Percentiles rank a stretch among this genome's conserved stretches.
phyloP scores from a whole-genome alignment of 1,140 invertebrate species.

The Trichogramma pretiosum region DNA sequence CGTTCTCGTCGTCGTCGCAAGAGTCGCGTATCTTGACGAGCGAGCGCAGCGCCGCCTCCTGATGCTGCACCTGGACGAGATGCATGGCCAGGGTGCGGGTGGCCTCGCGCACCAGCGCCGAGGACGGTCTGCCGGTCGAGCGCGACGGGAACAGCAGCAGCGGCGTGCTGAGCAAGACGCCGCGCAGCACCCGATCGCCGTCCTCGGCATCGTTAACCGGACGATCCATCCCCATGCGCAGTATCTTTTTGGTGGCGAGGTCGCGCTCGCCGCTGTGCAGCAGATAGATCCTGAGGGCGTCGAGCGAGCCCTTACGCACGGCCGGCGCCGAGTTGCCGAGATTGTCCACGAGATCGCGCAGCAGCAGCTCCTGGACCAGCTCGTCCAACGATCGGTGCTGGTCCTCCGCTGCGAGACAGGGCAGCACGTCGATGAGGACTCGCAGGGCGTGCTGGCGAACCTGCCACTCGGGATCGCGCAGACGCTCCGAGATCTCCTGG shows the following conservation, averaged over 20 bases:
- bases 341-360: constrained; percentile 61
- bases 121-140: constrained; percentile 31
- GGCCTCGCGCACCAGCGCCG: constrained; percentile 38
- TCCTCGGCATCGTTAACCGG: constrained; percentile 47
- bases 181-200: constrained; percentile 55
- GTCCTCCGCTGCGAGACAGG: constrained; percentile 43
- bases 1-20: no score
- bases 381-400: constrained; percentile 52
- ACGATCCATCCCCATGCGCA: constrained; percentile 55
- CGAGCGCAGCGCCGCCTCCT: constrained; percentile 59
- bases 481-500: constrained; percentile 56
- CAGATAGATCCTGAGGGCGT: constrained; percentile 60
- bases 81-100: constrained; percentile 56
- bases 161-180: constrained; percentile 58
- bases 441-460: constrained; percentile 68
- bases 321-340: constrained; percentile 66
- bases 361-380: constrained; percentile 50
- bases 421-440: constrained; percentile 64
- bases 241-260: constrained; percentile 37
- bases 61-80: constrained; percentile 55
- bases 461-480: constrained; percentile 72
- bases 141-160: constrained; percentile 50
- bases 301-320: constrained; percentile 63
- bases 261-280: constrained; percentile 45
- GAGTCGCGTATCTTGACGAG: constrained; percentile 57